These are phyloP conservation scores for Atlantisia rogersi DNA, from an alignment of 2,113 vertebrate species.

Conservation along the genomic window DNA sequence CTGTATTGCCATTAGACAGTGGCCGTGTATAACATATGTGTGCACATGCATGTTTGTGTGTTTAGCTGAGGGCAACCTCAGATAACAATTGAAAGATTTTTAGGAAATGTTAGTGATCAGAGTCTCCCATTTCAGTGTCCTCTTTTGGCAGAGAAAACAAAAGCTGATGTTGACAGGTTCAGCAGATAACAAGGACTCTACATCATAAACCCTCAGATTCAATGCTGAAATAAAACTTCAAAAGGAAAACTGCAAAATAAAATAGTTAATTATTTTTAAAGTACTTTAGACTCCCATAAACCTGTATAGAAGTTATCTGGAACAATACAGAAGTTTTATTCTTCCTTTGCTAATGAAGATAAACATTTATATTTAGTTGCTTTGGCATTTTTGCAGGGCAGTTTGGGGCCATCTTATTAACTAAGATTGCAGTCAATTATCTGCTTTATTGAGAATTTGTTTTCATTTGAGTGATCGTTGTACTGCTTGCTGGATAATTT, in stretches of 20 bases:
- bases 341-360: constrained; percentile 25
- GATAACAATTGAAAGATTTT: not conserved
- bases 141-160: constrained; percentile 11
- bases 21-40: not conserved
- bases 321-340: constrained; percentile 7
- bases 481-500: constrained; percentile 34
- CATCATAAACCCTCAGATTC: not conserved
- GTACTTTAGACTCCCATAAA: constrained; percentile 5
- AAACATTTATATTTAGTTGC: constrained; percentile 46
- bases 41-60: not conserved
- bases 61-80: not conserved
- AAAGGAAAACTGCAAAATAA: not conserved
- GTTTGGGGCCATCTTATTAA: constrained; percentile 50
- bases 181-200: not conserved
- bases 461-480: constrained; percentile 66
- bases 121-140: not conserved
- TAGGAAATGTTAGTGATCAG: not conserved
- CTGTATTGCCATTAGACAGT: not conserved
- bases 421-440: constrained; percentile 65
- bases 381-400: constrained; percentile 30
- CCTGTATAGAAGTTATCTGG: not conserved
- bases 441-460: constrained; percentile 56
- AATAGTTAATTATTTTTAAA: constrained; percentile 48
- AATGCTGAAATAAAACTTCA: constrained; percentile 23
- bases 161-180: not conserved